phyloP scores from a whole-genome alignment of 2,113 vertebrate species.

The Climacteris rufus region DNA sequence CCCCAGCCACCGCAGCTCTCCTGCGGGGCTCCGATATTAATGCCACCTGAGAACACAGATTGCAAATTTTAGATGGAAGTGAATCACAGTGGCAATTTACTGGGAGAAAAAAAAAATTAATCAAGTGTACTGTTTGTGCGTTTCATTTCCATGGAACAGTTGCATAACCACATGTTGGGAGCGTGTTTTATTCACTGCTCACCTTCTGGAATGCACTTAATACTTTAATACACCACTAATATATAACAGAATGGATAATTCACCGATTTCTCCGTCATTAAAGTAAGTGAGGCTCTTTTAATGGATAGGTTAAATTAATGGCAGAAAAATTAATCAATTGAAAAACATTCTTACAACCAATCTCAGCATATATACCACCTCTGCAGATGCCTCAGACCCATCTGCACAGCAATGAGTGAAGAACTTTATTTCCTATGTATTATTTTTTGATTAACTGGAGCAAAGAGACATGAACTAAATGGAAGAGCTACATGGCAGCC shows the following conservation, averaged over 20 bases:
- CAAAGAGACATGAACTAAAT: background rate
- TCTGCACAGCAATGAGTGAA: background rate
- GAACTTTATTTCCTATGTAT: background rate
- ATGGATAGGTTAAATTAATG: background rate
- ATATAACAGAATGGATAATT: background rate
- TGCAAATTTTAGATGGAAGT: constrained; percentile 56
- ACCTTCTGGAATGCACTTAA: constrained; percentile 54
- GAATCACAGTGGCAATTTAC: constrained; percentile 37
- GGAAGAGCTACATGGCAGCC: background rate
- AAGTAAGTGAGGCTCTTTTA: background rate
- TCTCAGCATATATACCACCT: background rate
- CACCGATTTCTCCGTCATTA: background rate
- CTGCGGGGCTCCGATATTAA: constrained; percentile 47
- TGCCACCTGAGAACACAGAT: constrained; percentile 49
- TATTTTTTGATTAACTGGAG: background rate
- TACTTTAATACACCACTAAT: constrained; percentile 23
- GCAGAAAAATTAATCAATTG: background rate
- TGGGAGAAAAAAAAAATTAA: background rate
- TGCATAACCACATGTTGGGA: constrained; percentile 53
- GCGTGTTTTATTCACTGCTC: constrained; percentile 27
- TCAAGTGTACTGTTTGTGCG: constrained; percentile 47
- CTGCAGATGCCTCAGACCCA: background rate
- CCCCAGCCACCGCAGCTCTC: constrained; percentile 12
- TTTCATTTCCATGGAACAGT: constrained; percentile 50
- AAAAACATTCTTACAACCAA: background rate